Evolutionary conservation across 2,888 invertebrate genomes (phyloP).

Genomic region (Chromoteleia sp.): DNA sequence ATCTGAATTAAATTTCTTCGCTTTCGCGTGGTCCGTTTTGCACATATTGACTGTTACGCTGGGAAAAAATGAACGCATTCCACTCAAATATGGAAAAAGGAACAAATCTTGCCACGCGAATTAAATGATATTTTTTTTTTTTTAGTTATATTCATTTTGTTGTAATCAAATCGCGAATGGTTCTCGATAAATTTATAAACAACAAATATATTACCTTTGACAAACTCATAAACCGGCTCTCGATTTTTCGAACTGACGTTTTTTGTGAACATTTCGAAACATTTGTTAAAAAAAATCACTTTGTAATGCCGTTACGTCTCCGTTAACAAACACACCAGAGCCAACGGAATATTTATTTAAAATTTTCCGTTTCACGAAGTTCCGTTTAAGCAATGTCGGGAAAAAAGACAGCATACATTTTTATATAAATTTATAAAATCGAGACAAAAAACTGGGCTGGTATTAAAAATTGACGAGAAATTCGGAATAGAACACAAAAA

Average conservation of each 20-base stretch:
- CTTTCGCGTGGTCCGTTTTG: too few species aligned
- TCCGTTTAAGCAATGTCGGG: constrained; percentile 5
- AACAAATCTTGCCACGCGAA: constrained; percentile 13
- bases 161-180: constrained; percentile 33
- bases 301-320: constrained; percentile 28
- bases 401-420: not conserved
- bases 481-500: too few species aligned
- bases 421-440: not conserved
- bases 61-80: not conserved
- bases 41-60: constrained; percentile 32
- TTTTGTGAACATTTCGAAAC: constrained; percentile 40
- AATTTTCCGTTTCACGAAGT: constrained; percentile 26
- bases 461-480: too few species aligned
- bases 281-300: constrained; percentile 41
- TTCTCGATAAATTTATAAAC: constrained; percentile 37
- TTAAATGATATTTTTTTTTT: constrained; percentile 15
- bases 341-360: constrained; percentile 32
- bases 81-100: not conserved
- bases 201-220: constrained; percentile 33
- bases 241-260: constrained; percentile 13
- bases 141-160: constrained; percentile 17
- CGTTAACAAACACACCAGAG: constrained; percentile 29
- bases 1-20: too few species aligned
- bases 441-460: not conserved
- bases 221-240: not conserved